Evolutionary conservation across 2,797 vertebrate genomes (phyloP), one percentile per base, ranked within the genome.

Genomic region (Prionace glauca): DNA sequence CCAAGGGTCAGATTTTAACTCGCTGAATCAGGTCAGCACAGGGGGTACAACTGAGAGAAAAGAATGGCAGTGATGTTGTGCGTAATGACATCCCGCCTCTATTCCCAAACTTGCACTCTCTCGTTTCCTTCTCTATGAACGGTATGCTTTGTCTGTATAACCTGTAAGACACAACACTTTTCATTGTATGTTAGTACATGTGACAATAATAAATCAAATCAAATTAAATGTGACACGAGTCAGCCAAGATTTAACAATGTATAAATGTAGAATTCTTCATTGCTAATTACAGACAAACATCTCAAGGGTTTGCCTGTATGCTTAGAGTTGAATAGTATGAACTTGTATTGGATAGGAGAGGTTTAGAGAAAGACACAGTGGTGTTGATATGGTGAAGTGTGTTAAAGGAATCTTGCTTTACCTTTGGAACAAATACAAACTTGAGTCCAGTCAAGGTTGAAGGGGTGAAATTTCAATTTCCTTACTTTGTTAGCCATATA

Each of bases 221-320:
- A 56, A 56, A 67, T 69, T 93, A n/a, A 65, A 65, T 65, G 8
- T 93, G 91, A 93, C 65, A 36, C 26, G 60, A 93, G 65, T 93
- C 18, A 20, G n/a, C 65, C 71, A 45, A 56, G 50, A 56, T 56
- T 56, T 56, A 56, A 56, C 50, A 56, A 56, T 65, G n/a, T 36
- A 62, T 65, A 92, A 92, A 93, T 93, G 41, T 71, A 36, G 65
- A 93, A 69, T 69, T 36, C 67, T 56, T 93, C 36, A 41, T 41
- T 93, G 91, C 91, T 41, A 93, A 93, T 93, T 93, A 69, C 71
- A 93, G 65, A 93, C 18, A 7, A 41, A 69, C 65, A 69, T 93
- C n/a, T 93, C n/a, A 93, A 93, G 36, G 7, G 69, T 93, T 24
- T 62, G 10, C 14, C 20, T 93, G 62, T 69, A 93, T 69, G 32